phyloP scores from a whole-genome alignment of 1,140 invertebrate genomes.

The Tachypleus tridentatus region DNA sequence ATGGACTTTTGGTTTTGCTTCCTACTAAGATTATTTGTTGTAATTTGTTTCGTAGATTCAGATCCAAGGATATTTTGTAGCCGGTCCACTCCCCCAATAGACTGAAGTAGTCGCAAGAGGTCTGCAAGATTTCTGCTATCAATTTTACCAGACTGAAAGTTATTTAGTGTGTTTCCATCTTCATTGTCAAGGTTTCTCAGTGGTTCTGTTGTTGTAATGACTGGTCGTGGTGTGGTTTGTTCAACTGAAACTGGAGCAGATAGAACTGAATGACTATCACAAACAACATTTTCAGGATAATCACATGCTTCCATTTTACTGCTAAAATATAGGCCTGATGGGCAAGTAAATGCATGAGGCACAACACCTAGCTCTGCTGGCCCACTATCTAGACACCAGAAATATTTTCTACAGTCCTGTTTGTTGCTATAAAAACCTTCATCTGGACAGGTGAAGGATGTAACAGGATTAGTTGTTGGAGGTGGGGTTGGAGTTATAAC shows the following conservation, averaged over 20 bases:
- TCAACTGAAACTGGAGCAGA: slow-evolving; percentile 6
- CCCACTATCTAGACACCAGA: slow-evolving; percentile 83
- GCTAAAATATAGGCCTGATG: slow-evolving; percentile 79
- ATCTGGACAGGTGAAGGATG: slow-evolving; percentile 81
- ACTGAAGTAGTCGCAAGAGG: slow-evolving; percentile 15
- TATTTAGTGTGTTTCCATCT: background rate
- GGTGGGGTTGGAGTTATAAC: slow-evolving; percentile 67
- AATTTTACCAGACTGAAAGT: background rate
- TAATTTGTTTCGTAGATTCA: slow-evolving; percentile 4
- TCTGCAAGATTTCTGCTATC: slow-evolving; percentile 14
- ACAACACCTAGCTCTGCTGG: slow-evolving; percentile 77
- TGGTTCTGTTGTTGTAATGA: slow-evolving; percentile 9
- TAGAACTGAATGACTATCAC: slow-evolving; percentile 31
- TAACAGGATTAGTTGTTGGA: slow-evolving; percentile 74
- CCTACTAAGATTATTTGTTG: background rate
- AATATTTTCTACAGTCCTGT: slow-evolving; percentile 85
- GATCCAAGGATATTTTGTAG: slow-evolving; percentile 15
- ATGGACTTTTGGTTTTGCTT: background rate
- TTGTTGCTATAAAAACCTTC: slow-evolving; percentile 91
- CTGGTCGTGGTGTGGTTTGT: slow-evolving; percentile 1
- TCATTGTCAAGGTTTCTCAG: background rate
- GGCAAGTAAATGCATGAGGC: slow-evolving; percentile 85
- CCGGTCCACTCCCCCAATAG: slow-evolving; percentile 17
- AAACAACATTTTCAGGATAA: slow-evolving; percentile 74
- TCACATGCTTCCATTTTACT: slow-evolving; percentile 83